Evolutionary conservation across 2,888 invertebrate species (phyloP).

Genomic region (Xylota segnis): DNA sequence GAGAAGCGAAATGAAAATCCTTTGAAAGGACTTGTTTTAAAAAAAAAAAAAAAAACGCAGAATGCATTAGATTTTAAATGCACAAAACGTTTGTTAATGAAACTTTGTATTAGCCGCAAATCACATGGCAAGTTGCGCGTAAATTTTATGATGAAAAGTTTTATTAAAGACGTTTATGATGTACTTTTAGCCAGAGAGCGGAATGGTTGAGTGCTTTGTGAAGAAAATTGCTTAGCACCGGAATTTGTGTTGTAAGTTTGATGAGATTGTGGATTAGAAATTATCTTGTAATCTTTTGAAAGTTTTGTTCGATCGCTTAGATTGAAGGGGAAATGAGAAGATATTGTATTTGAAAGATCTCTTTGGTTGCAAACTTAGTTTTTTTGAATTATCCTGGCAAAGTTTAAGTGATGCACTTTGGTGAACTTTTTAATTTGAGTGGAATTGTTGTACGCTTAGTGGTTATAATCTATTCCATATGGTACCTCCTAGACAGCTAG

Average conservation of each 20-base stretch:
- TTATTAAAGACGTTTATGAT: constrained; percentile 47
- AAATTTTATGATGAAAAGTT: constrained; percentile 54
- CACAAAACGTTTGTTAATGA: constrained; percentile 71
- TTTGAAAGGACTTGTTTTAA: constrained; percentile 50
- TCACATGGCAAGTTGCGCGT: constrained; percentile 47
- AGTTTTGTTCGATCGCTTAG: neutral
- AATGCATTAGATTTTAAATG: constrained; percentile 70
- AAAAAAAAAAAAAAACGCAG: too few relatives aligned
- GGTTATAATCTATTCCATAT: too few relatives aligned
- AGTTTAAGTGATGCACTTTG: too few relatives aligned
- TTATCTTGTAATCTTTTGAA: constrained; percentile 9
- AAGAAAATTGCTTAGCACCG: constrained; percentile 4
- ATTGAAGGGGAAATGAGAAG: neutral
- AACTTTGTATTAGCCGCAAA: constrained; percentile 61
- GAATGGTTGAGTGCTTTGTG: neutral
- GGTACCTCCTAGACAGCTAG: too few relatives aligned
- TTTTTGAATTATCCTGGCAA: neutral
- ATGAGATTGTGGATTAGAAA: constrained; percentile 11
- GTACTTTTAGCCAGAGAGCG: neutral
- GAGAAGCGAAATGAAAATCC: constrained; percentile 34
- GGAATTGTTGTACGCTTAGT: too few relatives aligned
- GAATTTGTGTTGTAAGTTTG: constrained; percentile 21
- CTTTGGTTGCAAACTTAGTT: neutral
- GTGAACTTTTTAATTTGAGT: too few relatives aligned
- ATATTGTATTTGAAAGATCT: neutral